phyloP scores from a whole-genome alignment of 2,797 vertebrate species.

The Argya squamiceps region DNA sequence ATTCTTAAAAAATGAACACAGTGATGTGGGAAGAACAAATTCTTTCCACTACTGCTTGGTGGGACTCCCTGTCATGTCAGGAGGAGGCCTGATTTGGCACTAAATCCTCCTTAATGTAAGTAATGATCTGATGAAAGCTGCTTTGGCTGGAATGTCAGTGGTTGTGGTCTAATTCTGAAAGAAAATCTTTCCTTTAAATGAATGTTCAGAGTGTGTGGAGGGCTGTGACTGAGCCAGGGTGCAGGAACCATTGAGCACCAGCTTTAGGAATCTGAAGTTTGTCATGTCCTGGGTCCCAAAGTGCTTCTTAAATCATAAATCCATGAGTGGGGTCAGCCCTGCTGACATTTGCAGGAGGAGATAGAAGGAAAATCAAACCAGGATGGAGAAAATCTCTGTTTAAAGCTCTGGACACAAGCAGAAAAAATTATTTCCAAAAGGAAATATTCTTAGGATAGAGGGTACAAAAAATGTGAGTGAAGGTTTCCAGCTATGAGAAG shows the following conservation, averaged over 20 bases:
- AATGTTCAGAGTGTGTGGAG: neutral
- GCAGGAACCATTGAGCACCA: neutral
- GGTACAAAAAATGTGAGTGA: neutral
- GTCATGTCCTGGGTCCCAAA: neutral
- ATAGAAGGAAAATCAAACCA: neutral
- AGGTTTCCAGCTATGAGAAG: neutral
- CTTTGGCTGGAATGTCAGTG: slow-evolving; percentile 49
- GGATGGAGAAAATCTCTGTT: neutral
- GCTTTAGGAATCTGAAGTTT: neutral
- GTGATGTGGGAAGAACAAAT: neutral
- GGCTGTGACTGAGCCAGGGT: neutral
- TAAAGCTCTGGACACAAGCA: neutral
- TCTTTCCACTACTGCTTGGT: slow-evolving; percentile 11
- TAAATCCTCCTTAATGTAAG: slow-evolving; percentile 49
- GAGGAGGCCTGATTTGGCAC: slow-evolving; percentile 40
- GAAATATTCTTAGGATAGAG: neutral
- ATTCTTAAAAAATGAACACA: neutral
- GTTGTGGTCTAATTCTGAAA: slow-evolving; percentile 52
- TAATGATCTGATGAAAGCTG: slow-evolving; percentile 63
- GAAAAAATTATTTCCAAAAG: neutral
- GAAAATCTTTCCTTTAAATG: slow-evolving; percentile 34
- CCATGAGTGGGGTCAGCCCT: neutral
- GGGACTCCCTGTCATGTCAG: slow-evolving; percentile 18
- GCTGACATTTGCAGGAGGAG: neutral
- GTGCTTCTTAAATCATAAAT: neutral